phyloP scores from a whole-genome alignment of 2,113 vertebrate genomes.

The Atlantisia rogersi region DNA sequence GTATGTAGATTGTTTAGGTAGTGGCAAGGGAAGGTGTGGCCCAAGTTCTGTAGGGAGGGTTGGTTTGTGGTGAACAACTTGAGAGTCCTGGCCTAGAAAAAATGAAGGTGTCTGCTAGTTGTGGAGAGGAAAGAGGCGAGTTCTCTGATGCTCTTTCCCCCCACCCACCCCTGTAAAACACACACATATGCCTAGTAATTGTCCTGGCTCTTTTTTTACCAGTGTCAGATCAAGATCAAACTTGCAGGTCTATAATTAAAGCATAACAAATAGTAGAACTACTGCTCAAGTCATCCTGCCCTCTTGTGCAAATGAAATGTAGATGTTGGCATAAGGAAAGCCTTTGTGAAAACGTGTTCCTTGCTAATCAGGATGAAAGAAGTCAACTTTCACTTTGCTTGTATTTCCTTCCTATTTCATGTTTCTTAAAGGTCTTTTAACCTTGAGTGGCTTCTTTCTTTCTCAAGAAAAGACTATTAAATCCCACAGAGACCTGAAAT shows the following conservation, averaged over 20 bases:
- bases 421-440: not conserved
- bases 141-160: not conserved
- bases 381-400: not conserved
- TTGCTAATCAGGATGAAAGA: not conserved
- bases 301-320: not conserved
- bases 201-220: not conserved
- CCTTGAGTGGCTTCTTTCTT: not conserved
- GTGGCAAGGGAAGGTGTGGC: not conserved
- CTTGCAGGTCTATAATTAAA: not conserved
- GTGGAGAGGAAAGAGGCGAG: not conserved
- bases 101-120: accelerated
- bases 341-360: not conserved
- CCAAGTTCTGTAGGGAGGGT: not conserved
- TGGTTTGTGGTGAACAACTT: not conserved
- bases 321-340: not conserved
- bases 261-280: not conserved
- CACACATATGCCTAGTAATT: not conserved
- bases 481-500: not conserved
- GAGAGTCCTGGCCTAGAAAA: not conserved
- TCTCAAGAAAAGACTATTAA: not conserved
- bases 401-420: not conserved
- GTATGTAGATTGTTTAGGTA: not conserved
- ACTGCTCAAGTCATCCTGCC: not conserved
- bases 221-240: not conserved
- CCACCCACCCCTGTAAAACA: not conserved